A percentile compares a stretch with the other conserved stretches of the same genome.
Evolutionary conservation across 2,888 invertebrate genomes (phyloP).

Genomic region (Capitulum mitella): DNA sequence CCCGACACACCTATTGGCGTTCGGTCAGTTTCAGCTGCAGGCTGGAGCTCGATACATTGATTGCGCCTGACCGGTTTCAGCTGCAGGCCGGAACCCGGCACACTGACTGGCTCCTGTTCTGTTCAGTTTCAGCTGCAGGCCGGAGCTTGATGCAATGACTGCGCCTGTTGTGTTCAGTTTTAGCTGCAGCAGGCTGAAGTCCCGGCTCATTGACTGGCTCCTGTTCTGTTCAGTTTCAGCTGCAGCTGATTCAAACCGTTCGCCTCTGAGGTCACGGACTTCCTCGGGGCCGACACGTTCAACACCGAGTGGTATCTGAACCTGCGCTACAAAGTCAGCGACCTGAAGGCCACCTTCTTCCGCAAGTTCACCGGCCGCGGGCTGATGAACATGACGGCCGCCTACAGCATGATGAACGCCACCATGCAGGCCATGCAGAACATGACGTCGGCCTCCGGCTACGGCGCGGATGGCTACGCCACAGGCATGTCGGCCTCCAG

Average conservation of each 20-base stretch:
- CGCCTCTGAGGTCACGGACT: background rate
- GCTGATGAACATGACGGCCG: background rate
- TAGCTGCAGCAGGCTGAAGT: too few relatives aligned
- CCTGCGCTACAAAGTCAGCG: background rate
- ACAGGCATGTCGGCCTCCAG: too few relatives aligned
- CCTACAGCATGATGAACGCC: slow-evolving; percentile 1
- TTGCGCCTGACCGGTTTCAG: too few relatives aligned
- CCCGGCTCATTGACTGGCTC: too few relatives aligned
- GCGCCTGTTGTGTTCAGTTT: too few relatives aligned
- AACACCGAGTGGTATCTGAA: background rate
- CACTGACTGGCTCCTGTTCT: too few relatives aligned
- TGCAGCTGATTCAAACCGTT: background rate
- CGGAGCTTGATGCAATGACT: too few relatives aligned
- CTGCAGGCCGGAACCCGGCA: too few relatives aligned
- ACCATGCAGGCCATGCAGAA: background rate
- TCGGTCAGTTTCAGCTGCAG: too few relatives aligned
- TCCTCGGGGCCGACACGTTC: background rate
- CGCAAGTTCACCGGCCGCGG: background rate
- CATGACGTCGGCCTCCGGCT: background rate
- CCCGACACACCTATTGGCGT: too few relatives aligned
- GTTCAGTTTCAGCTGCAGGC: too few relatives aligned
- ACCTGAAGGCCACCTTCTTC: background rate
- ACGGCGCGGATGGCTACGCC: background rate
- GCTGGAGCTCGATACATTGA: too few relatives aligned
- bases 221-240: slow-evolving; percentile 9